Base-by-base conservation (phyloP, 2,888 invertebrate species). In the Bruchidius siliquastri region DNA sequence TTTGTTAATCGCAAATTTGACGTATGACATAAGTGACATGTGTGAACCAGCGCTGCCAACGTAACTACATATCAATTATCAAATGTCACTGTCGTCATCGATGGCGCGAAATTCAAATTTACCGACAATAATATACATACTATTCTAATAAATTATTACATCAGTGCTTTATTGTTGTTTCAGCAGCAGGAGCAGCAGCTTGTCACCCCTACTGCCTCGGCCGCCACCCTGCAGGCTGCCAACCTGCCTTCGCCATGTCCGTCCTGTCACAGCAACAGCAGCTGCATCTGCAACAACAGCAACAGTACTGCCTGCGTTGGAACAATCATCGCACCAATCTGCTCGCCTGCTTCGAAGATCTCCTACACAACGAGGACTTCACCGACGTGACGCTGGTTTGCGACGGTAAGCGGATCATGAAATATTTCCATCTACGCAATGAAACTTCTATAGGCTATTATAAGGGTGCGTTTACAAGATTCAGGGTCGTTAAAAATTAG, bases 231-330 rank as follows among this genome's bases (percentile, higher is more conserved):
- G 18, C 8, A 49, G 49, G 49, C 49, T 49, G 49, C 49, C 49
- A 49, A 8, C 49, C 49, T 49, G 49, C 49, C 49, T 49, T 13
- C 49, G 49, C 49, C 49, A 49, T 49, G 68, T 68, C 21, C 13
- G 21, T 22, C 10, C 68, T 68, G 68, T 22, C 21, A 69, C 22
- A 30, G 21, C 69, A 69, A n/a, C 69, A 69, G 69, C 69, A 69
- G 69, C 69, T n/a, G 21, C 69, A 21, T 20, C 69, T n/a, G 69
- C 69, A 21, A 20, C 69, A 69, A 22, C 69, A 69, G 18, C 90
- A 90, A 83, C 90, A 91, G 79, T 92, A 90, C 84, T 91, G 91
- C 80, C 86, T 92, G 70, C 88, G 91, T 73, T 92, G 92, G 92
- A 91, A 91, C 87, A 91, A 92, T 84, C 91, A 92, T 82, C 89